Percentiles rank a stretch among this genome's conserved stretches.
phyloP scores from a whole-genome alignment of 2,797 vertebrate genomes.

The Coranthus polyacanthus region DNA sequence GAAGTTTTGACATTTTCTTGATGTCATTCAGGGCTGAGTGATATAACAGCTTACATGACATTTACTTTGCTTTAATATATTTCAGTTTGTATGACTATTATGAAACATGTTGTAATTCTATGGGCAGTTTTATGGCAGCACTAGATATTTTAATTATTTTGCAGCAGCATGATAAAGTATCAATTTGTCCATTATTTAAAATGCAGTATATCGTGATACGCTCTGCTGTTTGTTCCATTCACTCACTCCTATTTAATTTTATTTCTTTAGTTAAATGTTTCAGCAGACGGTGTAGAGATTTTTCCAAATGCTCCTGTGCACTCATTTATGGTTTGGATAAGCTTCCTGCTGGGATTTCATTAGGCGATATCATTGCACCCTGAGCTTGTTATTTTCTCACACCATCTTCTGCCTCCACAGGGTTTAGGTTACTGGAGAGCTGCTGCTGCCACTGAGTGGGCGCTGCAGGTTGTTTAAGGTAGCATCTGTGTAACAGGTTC shows the following conservation, averaged over 20 bases:
- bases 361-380: constrained; percentile 21
- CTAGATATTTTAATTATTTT: neutral
- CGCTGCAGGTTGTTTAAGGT: neutral
- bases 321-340: constrained; percentile 27
- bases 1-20: too few species aligned
- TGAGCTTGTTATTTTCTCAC: constrained; percentile 49
- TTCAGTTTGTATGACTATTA: neutral
- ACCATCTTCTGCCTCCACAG: constrained; percentile 7
- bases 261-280: neutral
- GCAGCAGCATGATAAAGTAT: neutral
- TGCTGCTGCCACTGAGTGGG: constrained; percentile 9
- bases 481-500: neutral
- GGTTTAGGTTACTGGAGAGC: constrained; percentile 15
- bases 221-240: too few species aligned
- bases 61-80: neutral
- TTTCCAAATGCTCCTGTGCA: constrained; percentile 2
- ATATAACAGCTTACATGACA: neutral
- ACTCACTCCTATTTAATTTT: too few species aligned
- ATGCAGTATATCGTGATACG: neutral
- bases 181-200: neutral
- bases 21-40: neutral
- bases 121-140: neutral
- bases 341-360: constrained; percentile 33
- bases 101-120: neutral
- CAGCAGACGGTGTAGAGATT: constrained; percentile 14